Percentiles rank a stretch among this genome's conserved stretches.
phyloP scores from a whole-genome alignment of 2,888 invertebrate species.

The Eupithecia vulgata region DNA sequence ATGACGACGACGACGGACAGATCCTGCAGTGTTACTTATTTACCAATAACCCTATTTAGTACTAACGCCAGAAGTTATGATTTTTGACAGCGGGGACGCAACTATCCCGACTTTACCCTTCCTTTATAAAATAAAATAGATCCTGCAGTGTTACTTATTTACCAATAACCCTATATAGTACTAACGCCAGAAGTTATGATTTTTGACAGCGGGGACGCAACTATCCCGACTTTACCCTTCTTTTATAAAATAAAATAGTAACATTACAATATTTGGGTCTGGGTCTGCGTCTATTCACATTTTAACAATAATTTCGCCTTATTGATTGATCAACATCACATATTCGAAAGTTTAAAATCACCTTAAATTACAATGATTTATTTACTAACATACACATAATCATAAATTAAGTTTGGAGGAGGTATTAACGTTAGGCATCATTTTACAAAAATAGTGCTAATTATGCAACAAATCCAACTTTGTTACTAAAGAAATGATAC shows the following conservation, averaged over 20 bases:
- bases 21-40: too few species aligned
- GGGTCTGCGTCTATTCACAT: constrained; percentile 27
- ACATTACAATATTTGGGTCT: not conserved
- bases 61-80: too few species aligned
- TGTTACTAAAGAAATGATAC: not conserved
- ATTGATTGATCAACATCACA: constrained; percentile 47
- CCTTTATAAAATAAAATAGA: not conserved
- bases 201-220: not conserved
- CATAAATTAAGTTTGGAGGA: constrained; percentile 39
- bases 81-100: not conserved
- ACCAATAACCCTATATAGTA: too few species aligned
- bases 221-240: not conserved
- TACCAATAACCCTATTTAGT: too few species aligned
- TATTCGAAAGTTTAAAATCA: constrained; percentile 44
- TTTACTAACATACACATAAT: constrained; percentile 35
- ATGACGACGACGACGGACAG: too few species aligned
- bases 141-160: too few species aligned
- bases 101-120: not conserved
- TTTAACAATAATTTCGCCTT: constrained; percentile 23
- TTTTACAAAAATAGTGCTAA: constrained; percentile 29
- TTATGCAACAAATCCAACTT: not conserved
- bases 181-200: too few species aligned
- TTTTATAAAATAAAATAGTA: not conserved
- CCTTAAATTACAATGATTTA: constrained; percentile 36
- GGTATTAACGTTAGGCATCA: constrained; percentile 38